Conservation (phyloP, 2,888 invertebrate species). For the Lasioglossum marginatum region DNA sequence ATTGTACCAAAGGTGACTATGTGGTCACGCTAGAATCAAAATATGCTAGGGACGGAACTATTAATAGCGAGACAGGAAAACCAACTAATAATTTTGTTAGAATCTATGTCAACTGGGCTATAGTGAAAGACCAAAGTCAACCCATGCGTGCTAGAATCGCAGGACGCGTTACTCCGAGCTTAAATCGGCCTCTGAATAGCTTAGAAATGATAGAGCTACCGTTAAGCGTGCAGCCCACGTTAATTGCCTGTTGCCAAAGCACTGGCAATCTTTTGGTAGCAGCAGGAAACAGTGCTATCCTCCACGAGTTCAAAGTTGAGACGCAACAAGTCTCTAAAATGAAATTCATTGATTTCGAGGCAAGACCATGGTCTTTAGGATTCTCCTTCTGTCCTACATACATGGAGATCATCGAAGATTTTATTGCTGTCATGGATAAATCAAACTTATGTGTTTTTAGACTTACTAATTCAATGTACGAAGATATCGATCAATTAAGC, state of each 20-base stretch:
- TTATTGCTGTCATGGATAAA: slow-evolving; percentile 88
- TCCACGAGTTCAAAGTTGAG: slow-evolving; percentile 88
- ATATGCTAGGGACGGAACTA: slow-evolving; percentile 78
- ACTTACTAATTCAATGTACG: slow-evolving; percentile 80
- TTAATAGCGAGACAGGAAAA: slow-evolving; percentile 63
- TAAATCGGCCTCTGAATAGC: slow-evolving; percentile 87
- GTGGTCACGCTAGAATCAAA: slow-evolving; percentile 88
- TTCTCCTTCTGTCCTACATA: slow-evolving; percentile 87
- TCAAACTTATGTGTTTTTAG: slow-evolving; percentile 87
- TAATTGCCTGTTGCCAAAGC: slow-evolving; percentile 88
- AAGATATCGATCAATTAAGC: slow-evolving; percentile 80
- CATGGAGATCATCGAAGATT: slow-evolving; percentile 89
- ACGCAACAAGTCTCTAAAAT: slow-evolving; percentile 89
- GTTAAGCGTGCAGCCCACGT: slow-evolving; percentile 86
- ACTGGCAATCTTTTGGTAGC: slow-evolving; percentile 85
- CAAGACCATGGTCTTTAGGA: slow-evolving; percentile 88
- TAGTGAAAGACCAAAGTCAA: slow-evolving; percentile 84
- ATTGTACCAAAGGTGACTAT: slow-evolving; percentile 90
- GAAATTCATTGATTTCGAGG: slow-evolving; percentile 90
- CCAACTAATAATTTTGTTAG: slow-evolving; percentile 86
- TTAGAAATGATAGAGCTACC: slow-evolving; percentile 92
- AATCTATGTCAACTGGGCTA: slow-evolving; percentile 91
- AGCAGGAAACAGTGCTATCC: slow-evolving; percentile 84
- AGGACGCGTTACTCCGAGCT: slow-evolving; percentile 90
- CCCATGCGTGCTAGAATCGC: slow-evolving; percentile 90